Evolutionary conservation across 2,888 invertebrate species (phyloP), one percentile per base, ranked within the genome.

Genomic region (Mythimna lalbum): DNA sequence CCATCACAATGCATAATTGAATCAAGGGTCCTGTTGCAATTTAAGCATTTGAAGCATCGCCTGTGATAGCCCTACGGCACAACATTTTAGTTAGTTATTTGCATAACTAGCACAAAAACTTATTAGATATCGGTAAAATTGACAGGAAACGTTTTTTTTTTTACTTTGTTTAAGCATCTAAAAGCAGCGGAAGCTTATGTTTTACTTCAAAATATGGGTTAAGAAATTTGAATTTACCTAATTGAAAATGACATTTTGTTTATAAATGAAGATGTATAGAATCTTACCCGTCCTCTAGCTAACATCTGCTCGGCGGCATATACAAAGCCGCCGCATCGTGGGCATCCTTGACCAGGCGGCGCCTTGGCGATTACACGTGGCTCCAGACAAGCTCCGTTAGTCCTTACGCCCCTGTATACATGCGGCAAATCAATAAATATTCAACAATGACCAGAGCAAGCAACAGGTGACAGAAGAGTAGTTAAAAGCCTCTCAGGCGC

Each of bases 301-400:
- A 98, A 96, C 98, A 98, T 98, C 96, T 98, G 98, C 95, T 99
- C 98, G 75, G 98, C 98, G 79, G 98, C 98, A 94, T 98, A 99
- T 67, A 98, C 98, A 91, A 95, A 98, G 80, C 98, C 98, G 81
- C 98, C 98, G 92, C 98, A 98, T 87, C 98, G 97, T 43, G 98
- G 98, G 90, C 98, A 98, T 77, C 98, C 98, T 93, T 98, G 97
- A 65, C 98, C 98, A 86, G 98, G 98, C 53, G 98, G 98, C 63
- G 98, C 98, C 94, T 97, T 98, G 43, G 98, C 98, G 90, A 98
- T 98, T 77, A 96, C 96, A 86, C 97, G 97, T 50, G 98, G 94
- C 92, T 97, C 97, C 93, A 97, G 86, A 88, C 97, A 96, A 59
- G 97, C 97, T 83, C 97, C 97, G 86, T 97, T 97, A 80, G 94